Base-by-base conservation (phyloP, 53 echinoderm and acorn worm genomes). In the Zoroaster sp. region DNA sequence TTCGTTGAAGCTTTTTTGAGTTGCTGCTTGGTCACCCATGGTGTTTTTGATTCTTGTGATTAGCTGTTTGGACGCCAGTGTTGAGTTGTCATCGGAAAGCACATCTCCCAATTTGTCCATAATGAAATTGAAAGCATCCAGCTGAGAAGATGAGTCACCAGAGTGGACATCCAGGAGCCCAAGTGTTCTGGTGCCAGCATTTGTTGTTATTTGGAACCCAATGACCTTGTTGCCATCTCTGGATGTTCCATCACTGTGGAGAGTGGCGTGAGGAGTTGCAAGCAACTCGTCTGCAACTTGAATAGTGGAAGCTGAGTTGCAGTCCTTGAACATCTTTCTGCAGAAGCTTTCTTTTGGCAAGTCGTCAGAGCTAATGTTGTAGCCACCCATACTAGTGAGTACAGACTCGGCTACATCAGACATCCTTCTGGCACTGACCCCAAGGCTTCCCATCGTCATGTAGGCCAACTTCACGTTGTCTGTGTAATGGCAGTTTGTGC, bases 11-110 rank as follows among this genome's bases (percentile, higher is more conserved):
- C 66, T 66, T 40, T 83, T 83, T 40, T 83, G 69, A 1, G 69
- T 83, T 18, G 85, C 85, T n/a, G 85, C 85, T 40, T 83, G 85
- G 31, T 83, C 85, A 36, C 85, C 85, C 85, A 83, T 83, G 3
- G 68, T 83, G 43, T 68, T 83, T 43, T 83, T 83, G 23, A 83
- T 68, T 68, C 68, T 33, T n/a, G n/a, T 66, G 36, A 83, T 11
- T 4, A 68, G 70, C 41, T 66, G 28, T 25, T 65, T 83, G 41
- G 34, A 36, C 5, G 47, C 59, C 34, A 28, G 4, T 54, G 80
- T 23, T 9, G 59, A 23, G 25, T 80, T 33, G 53, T 34, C 59
- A 46, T 80, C 38, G 13, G 30, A 15, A 12, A 34, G 49, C 49
- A 44, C 44, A 42, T 77, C 78, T 21, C 44, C 78, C 45, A 77